A percentile compares a stretch with the other conserved stretches of the same genome.
Evolutionary conservation across 2,797 vertebrate species (phyloP).

Genomic region (Chelmon rostratus): DNA sequence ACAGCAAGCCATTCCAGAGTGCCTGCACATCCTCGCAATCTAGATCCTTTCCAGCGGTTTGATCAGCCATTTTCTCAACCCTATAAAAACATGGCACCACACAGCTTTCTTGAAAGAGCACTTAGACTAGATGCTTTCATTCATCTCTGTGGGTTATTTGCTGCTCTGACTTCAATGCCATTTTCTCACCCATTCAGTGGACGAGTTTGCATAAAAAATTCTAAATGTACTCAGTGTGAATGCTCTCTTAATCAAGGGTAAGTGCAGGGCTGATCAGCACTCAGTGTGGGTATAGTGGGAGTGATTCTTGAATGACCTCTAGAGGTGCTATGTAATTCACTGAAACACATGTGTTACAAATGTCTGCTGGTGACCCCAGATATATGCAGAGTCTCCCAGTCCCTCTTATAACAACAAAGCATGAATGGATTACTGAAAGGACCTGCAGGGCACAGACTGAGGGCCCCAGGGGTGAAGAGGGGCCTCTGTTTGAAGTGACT

Average conservation of each 20-base stretch:
- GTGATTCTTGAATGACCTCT: conserved; percentile 9
- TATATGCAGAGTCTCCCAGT: not conserved
- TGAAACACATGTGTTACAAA: not conserved
- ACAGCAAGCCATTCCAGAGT: not conserved
- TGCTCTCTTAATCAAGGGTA: conserved; percentile 15
- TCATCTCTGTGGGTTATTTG: not conserved
- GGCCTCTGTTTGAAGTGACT: not conserved
- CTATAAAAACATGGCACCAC: not conserved
- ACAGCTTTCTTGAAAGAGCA: conserved; percentile 1
- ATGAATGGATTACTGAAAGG: not conserved
- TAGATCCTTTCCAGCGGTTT: not conserved
- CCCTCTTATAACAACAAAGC: not conserved
- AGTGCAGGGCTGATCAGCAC: conserved; percentile 11
- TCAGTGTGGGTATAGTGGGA: not conserved
- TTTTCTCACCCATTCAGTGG: conserved; percentile 19
- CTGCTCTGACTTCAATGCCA: not conserved
- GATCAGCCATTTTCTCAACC: conserved; percentile 8
- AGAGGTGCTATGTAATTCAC: not conserved
- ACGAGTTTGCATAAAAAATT: not conserved
- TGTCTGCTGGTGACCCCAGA: not conserved
- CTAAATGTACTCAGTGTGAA: conserved; percentile 7
- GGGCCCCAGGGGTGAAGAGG: not conserved
- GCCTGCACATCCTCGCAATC: conserved; percentile 1
- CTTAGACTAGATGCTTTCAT: not conserved
- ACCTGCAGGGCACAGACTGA: not conserved